Evolutionary conservation across 2,113 vertebrate species (phyloP), one percentile per base, ranked within the genome.

Genomic region (Leptocoma aspasia): DNA sequence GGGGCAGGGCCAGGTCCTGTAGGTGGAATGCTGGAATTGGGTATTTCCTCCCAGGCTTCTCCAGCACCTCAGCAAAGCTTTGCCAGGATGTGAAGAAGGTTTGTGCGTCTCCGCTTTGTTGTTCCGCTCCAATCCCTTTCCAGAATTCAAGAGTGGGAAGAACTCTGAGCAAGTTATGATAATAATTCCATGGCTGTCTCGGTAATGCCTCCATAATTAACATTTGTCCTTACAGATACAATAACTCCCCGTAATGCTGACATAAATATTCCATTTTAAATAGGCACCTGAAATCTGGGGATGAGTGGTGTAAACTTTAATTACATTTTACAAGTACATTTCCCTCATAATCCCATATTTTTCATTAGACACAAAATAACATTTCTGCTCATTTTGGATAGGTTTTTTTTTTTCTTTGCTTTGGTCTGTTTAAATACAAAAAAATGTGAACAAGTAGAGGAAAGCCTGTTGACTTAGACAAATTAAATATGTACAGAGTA

Each of bases 361-460:
- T 85, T 89, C 35, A n/a, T 87, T 79, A 90, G 73, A 82, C 45
- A 90, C 28, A 95, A 87, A 91, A 68, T 88, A 79, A 49, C 33
- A 65, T 72, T 90, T 90, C 82, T 92, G n/a, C 39, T 87, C 17
- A 44, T 76, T 91, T 82, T 72, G 31, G 24, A 53, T 30, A 16
- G 24, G 3, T 7, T 20, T 37, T 39, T 89, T 65, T 37, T 69
- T 42, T 28, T 6, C 19, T 88, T 81, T 75, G 31, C 23, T 72
- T 87, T 88, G 57, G 10, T 64, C 83, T 86, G 39, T 83, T 84
- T 65, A 90, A 91, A 80, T 35, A 59, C 4, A 66, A 83, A 86
- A 88, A 87, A 86, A 41, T 23, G 15, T 44, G 65, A 92, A 47
- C 18, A 78, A 79, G 23, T 60, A 16, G 44, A 61, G 63, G 44